Base-by-base conservation (phyloP, 2,113 vertebrate genomes). In the Prinia subflava region DNA sequence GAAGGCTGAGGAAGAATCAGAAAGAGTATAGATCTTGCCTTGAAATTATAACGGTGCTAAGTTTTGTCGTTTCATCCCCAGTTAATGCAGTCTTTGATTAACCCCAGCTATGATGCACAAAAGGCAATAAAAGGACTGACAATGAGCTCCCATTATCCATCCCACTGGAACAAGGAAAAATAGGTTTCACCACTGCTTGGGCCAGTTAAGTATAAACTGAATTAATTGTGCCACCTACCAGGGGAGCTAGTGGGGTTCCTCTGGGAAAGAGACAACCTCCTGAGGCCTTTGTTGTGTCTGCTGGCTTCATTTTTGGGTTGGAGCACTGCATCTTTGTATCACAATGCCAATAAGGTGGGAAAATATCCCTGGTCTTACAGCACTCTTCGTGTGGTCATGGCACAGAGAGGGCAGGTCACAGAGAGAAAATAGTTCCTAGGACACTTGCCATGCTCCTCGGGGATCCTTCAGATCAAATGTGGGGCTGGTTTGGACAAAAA, bases 311-410 rank as follows among this genome's bases (percentile, higher is more conserved):
- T 87, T 74, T 62, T 0, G 1, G n/a, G 11, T 31, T 74, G 63
- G 41, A 83, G 24, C 0, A 0, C 24, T 46, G 28, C 28, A 74
- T 39, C 27, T 80, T 92, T 3, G 2, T 1, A 0, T 33, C 0
- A 0, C 21, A 53, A 21, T 50, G 15, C 4, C 42, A 46, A 1
- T 44, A 75, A 46, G 9, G 11, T 47, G 7, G 27, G 57, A 73
- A 68, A 73, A 76, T 41, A 52, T n/a, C 76, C 33, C 15, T 37
- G 30, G 9, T 53, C 20, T 73, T 86, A 14, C 7, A 24, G 24
- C 8, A 44, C 25, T 42, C 16, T 68, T 71, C 39, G 3, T 0
- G 1, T 56, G 35, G 6, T 11, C 19, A 4, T 12, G 23, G 7
- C 47, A 70, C 7, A 28, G 7, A 59, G 14, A 44, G 0, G 2